A percentile compares a stretch with the other conserved stretches of the same genome.
Conservation (phyloP, 1,140 invertebrate genomes). For the Lithobius niger region DNA sequence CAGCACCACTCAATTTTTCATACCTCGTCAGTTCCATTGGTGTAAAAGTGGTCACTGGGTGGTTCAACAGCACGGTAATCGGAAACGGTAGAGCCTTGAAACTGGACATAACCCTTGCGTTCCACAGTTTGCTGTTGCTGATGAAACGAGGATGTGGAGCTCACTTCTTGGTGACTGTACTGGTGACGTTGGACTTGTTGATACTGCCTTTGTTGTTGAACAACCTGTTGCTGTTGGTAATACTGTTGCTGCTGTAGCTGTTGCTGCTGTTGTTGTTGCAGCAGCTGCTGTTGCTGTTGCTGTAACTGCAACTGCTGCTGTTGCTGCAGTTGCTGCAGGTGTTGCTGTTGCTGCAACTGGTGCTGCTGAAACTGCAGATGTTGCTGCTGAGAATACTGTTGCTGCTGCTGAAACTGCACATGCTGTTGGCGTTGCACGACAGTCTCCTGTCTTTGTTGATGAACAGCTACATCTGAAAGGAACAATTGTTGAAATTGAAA, state of each 20-base stretch:
- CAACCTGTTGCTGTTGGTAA: constrained; percentile 2
- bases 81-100: not conserved
- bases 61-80: not conserved
- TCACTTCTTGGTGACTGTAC: not conserved
- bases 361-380: constrained; percentile 36
- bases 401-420: not conserved
- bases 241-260: too few relatives aligned
- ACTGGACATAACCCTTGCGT: not conserved
- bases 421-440: not conserved
- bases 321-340: constrained; percentile 16
- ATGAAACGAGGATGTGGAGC: not conserved
- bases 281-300: constrained; percentile 19
- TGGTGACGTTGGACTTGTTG: not conserved
- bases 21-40: constrained; percentile 12
- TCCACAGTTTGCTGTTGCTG: not conserved
- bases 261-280: constrained; percentile 22
- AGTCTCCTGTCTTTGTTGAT: not conserved
- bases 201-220: constrained; percentile 13
- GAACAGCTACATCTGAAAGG: not conserved
- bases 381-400: not conserved
- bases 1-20: too few relatives aligned
- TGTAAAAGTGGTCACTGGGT: constrained; percentile 1
- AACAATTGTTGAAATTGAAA: not conserved
- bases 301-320: constrained; percentile 16
- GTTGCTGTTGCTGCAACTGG: constrained; percentile 26